phyloP scores from a whole-genome alignment of 2,888 invertebrate genomes.

The Drosophila sordidula region DNA sequence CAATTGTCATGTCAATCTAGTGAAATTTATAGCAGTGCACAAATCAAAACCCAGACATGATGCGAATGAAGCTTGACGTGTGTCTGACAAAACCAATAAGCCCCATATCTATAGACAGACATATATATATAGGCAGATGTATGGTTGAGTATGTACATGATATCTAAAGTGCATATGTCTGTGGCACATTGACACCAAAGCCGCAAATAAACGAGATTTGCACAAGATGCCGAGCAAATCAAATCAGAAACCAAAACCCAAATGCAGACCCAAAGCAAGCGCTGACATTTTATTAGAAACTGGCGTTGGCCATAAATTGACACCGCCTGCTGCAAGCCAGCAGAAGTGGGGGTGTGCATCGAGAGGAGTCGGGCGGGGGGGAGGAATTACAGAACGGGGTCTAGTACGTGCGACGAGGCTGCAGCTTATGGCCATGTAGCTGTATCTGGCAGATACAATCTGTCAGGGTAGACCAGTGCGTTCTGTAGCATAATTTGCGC shows the following conservation, averaged over 20 bases:
- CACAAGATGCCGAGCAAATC: conserved; percentile 53
- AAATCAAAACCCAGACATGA: conserved; percentile 62
- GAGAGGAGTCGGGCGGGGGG: background rate
- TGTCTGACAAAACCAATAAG: conserved; percentile 66
- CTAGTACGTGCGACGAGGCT: conserved; percentile 43
- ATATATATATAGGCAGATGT: background rate
- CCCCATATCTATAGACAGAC: conserved; percentile 42
- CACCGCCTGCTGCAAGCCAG: conserved; percentile 38
- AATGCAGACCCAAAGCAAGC: conserved; percentile 38
- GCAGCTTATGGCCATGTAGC: conserved; percentile 28
- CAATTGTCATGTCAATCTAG: conserved; percentile 73
- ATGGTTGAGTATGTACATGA: conserved; percentile 25
- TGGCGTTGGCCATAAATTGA: conserved; percentile 70
- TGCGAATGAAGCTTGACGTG: conserved; percentile 28
- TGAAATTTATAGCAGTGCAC: conserved; percentile 68
- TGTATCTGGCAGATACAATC: conserved; percentile 72
- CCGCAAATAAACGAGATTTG: conserved; percentile 72
- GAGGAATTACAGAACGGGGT: conserved; percentile 1
- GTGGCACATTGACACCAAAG: conserved; percentile 62
- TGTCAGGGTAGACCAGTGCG: conserved; percentile 63
- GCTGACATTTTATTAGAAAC: conserved; percentile 65
- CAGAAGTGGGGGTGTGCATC: conserved; percentile 14
- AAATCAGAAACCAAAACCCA: conserved; percentile 31
- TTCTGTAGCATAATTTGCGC: conserved; percentile 69
- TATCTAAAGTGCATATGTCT: conserved; percentile 75